Base-by-base conservation (phyloP, 2,797 vertebrate species). In the Pygocentrus nattereri region DNA sequence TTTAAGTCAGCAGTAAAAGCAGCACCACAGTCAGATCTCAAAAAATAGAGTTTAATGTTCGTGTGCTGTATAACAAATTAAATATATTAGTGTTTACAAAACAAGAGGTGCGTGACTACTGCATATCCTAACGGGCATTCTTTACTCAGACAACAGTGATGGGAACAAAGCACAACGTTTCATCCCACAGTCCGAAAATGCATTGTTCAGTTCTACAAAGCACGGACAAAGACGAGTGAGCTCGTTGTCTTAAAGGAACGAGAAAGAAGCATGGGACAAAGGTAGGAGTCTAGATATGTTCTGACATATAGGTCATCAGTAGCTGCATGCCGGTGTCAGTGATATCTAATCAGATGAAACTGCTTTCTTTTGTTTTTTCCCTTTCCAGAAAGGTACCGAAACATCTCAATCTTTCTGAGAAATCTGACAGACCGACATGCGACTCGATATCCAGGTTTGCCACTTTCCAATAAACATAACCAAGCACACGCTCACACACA, bases 1-100 rank as follows among this genome's bases (percentile, higher is more conserved):
- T 11, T 67, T 38, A 15, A 41, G 27, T 68, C 80, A 90, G 73
- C 82, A 94, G 86, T 90, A 87, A 91, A 86, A 81, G 78, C 77
- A 87, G 21, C 85, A 59, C 83, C 90, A 93, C 90, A 84, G 91
- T 93, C 84, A 89, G 89, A 92, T 92, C 92, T 95, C 89, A 94
- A 95, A 86, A 96, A 96, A 96, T 96, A 96, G 93, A 96, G 95
- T 97, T 97, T 98, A 97, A 97, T 97, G 95, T 95, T 93, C 84
- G 94, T 96, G 94, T 94, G 92, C 93, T 92, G 96, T 97, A 97
- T 97, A 97, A 95, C 95, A 98, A 98, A 96, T 97, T 96, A 97
- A 97, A 97, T 98, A 98, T 97, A 98, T 97, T 98, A 98, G 97
- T 98, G 97, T 98, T 98, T 96, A 97, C 94, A 98, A 86, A 85